A percentile compares a stretch with the other conserved stretches of the same genome.
These are phyloP conservation scores for Rhabdomys pumilio DNA, from an alignment of 2,797 vertebrate genomes.

Conservation along the genomic window DNA sequence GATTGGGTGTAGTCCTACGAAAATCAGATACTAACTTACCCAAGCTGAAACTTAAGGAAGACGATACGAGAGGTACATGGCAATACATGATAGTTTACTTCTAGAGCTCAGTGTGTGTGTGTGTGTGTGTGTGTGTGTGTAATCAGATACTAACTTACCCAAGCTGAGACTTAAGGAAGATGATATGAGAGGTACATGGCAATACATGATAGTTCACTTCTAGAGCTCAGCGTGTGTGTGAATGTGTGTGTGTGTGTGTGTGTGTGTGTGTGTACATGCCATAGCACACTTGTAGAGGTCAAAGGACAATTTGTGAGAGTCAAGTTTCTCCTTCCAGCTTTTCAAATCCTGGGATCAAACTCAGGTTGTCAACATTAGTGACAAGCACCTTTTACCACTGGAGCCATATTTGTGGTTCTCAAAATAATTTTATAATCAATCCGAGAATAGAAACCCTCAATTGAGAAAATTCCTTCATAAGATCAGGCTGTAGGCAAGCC, in stretches of 20 bases:
- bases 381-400: not conserved
- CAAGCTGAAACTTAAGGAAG: conserved; percentile 90
- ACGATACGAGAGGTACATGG: conserved; percentile 92
- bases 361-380: not conserved
- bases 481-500: not conserved
- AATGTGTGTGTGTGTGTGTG: too few relatives aligned
- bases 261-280: too few relatives aligned
- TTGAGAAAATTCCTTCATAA: not conserved
- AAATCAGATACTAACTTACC: conserved; percentile 90
- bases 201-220: not conserved
- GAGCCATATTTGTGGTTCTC: not conserved
- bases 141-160: conserved; percentile 89
- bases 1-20: conserved; percentile 94
- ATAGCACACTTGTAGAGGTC: too few relatives aligned
- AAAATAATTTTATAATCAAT: not conserved
- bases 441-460: not conserved
- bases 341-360: not conserved
- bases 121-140: too few relatives aligned
- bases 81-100: not conserved
- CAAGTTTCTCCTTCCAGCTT: not conserved
- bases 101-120: not conserved
- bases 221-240: not conserved
- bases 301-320: not conserved
- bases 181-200: conserved; percentile 92
- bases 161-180: conserved; percentile 91